A percentile compares a stretch with the other conserved stretches of the same genome.
These are phyloP conservation scores for Mythimna impura DNA, from an alignment of 2,888 invertebrate species.

Conservation along the genomic window DNA sequence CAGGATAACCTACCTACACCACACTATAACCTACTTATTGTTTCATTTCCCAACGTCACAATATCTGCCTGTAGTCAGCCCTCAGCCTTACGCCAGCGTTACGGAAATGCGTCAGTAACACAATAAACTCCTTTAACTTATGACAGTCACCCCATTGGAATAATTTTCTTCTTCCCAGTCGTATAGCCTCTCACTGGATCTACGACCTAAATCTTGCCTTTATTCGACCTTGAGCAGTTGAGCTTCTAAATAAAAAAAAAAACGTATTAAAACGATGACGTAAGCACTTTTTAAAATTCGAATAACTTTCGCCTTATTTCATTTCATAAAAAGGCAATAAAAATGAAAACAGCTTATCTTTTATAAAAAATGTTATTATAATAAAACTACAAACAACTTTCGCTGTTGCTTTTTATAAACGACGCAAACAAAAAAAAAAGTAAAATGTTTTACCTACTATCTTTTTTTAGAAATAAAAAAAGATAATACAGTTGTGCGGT, in stretches of 20 bases:
- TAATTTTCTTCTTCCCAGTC: conserved; percentile 55
- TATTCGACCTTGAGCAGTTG: conserved; percentile 38
- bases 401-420: conserved; percentile 28
- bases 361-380: conserved; percentile 18
- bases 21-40: conserved; percentile 2
- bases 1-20: neutral
- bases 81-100: conserved; percentile 36
- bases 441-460: neutral
- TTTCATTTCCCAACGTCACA: conserved; percentile 14
- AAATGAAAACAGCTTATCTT: conserved; percentile 18
- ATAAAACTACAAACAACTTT: conserved; percentile 37
- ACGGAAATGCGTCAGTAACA: conserved; percentile 53
- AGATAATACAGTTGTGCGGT: conserved; percentile 32
- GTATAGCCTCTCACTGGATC: conserved; percentile 17
- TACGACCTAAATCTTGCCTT: conserved; percentile 39
- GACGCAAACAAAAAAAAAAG: conserved; percentile 9
- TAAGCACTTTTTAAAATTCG: conserved; percentile 38
- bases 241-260: conserved; percentile 12
- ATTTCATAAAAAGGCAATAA: neutral
- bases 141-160: conserved; percentile 46
- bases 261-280: conserved; percentile 3
- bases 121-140: conserved; percentile 50
- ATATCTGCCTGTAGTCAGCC: conserved; percentile 1
- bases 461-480: conserved; percentile 25
- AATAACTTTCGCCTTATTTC: conserved; percentile 11